Evolutionary conservation across 2,888 invertebrate genomes (phyloP).

Genomic region (Apotomis betuletana): DNA sequence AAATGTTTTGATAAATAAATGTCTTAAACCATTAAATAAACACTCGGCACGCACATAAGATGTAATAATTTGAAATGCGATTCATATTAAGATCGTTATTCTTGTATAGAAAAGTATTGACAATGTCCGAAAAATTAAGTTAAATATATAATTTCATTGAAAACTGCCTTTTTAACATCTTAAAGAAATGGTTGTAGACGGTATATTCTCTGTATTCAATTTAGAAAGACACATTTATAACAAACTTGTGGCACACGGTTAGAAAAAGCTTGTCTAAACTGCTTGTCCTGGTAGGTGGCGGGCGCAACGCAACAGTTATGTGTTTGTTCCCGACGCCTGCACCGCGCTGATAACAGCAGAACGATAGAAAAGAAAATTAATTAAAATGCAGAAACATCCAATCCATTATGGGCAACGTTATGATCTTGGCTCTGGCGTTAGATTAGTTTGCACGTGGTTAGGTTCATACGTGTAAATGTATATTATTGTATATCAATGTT

Average conservation of each 20-base stretch:
- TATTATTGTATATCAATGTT: too few relatives aligned
- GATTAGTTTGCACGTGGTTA: neutral
- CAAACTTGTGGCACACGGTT: conserved; percentile 11
- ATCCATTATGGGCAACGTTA: conserved; percentile 74
- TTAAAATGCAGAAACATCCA: conserved; percentile 82
- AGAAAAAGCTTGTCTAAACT: conserved; percentile 61
- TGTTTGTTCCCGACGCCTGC: conserved; percentile 78
- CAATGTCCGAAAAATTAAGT: too few relatives aligned
- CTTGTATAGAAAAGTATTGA: too few relatives aligned
- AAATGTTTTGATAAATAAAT: too few relatives aligned
- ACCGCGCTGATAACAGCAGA: conserved; percentile 75
- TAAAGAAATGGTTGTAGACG: too few relatives aligned
- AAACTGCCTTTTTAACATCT: too few relatives aligned
- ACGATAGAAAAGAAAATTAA: conserved; percentile 82
- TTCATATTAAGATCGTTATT: too few relatives aligned
- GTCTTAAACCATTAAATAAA: too few relatives aligned
- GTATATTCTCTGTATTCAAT: neutral
- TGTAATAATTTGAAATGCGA: too few relatives aligned
- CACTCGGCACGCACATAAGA: too few relatives aligned
- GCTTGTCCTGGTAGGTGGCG: conserved; percentile 68
- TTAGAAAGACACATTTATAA: neutral
- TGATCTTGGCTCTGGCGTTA: conserved; percentile 52
- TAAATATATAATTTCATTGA: too few relatives aligned
- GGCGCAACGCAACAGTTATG: conserved; percentile 69
- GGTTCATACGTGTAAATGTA: too few relatives aligned